Percentiles rank a stretch among this genome's conserved stretches.
These are phyloP conservation scores for Aphis craccivora DNA, from an alignment of 1,140 invertebrate species.

Conservation along the genomic window DNA sequence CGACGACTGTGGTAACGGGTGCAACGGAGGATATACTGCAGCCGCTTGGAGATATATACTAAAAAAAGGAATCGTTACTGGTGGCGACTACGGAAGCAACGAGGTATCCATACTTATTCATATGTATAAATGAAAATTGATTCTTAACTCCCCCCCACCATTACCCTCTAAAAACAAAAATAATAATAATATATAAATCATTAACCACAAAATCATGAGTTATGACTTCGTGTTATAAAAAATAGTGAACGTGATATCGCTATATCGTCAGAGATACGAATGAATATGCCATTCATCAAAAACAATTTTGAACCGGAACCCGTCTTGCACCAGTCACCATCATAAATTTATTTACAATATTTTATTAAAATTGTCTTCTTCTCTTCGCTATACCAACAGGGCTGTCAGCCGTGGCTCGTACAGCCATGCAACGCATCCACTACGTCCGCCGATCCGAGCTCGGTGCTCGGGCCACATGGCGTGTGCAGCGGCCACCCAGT, in stretches of 20 bases:
- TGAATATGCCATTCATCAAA: too few species aligned
- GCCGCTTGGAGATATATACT: slow-evolving; percentile 71
- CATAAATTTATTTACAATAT: neutral
- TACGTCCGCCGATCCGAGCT: neutral
- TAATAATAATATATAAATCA: too few species aligned
- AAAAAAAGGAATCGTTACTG: slow-evolving; percentile 69
- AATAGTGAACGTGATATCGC: too few species aligned
- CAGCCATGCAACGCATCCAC: slow-evolving; percentile 3
- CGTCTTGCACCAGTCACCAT: too few species aligned
- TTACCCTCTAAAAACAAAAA: too few species aligned
- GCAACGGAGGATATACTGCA: slow-evolving; percentile 71
- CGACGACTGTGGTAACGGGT: slow-evolving; percentile 73
- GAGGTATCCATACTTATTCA: slow-evolving; percentile 58
- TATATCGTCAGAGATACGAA: too few species aligned
- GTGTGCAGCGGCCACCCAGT: neutral
- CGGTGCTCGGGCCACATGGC: neutral
- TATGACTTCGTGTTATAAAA: too few species aligned
- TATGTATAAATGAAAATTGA: neutral
- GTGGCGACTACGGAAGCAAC: slow-evolving; percentile 70
- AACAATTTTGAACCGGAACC: too few species aligned
- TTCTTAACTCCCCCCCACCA: neutral
- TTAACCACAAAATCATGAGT: too few species aligned
- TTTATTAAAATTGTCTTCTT: neutral
- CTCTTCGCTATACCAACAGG: neutral
- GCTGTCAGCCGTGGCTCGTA: slow-evolving; percentile 36